These are phyloP conservation scores for Meloe dianella DNA, from an alignment of 2,888 invertebrate species.

Conservation along the genomic window DNA sequence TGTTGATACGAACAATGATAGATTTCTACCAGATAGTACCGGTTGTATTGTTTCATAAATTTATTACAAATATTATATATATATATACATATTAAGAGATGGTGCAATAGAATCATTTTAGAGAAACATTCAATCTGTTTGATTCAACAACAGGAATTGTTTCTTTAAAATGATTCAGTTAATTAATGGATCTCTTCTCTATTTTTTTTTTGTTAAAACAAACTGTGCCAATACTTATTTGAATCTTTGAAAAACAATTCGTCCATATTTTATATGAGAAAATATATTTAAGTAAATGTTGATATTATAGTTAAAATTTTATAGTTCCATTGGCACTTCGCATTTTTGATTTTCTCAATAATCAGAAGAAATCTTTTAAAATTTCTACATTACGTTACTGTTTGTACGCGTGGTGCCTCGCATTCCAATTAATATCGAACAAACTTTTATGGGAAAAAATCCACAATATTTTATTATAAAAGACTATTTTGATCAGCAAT, in stretches of 20 bases:
- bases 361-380: too few species aligned
- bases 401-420: not conserved
- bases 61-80: slow-evolving; percentile 4
- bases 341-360: too few species aligned
- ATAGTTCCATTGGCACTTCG: too few species aligned
- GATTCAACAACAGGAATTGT: not conserved
- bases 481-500: not conserved
- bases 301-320: not conserved
- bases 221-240: slow-evolving; percentile 4
- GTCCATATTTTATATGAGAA: not conserved
- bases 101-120: slow-evolving; percentile 16
- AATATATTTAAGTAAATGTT: not conserved
- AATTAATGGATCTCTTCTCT: slow-evolving; percentile 6
- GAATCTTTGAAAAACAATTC: not conserved
- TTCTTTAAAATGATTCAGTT: not conserved
- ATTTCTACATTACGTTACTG: too few species aligned
- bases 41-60: slow-evolving; percentile 52
- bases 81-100: not conserved
- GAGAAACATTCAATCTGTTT: not conserved
- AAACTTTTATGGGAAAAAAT: not conserved
- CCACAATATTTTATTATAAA: not conserved
- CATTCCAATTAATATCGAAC: slow-evolving; percentile 8
- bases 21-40: slow-evolving; percentile 48
- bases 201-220: not conserved
- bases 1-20: slow-evolving; percentile 31